Evolutionary conservation across 64 coral and sea anemone species (phyloP).

Genomic region (Dendronephthya gigantea): DNA sequence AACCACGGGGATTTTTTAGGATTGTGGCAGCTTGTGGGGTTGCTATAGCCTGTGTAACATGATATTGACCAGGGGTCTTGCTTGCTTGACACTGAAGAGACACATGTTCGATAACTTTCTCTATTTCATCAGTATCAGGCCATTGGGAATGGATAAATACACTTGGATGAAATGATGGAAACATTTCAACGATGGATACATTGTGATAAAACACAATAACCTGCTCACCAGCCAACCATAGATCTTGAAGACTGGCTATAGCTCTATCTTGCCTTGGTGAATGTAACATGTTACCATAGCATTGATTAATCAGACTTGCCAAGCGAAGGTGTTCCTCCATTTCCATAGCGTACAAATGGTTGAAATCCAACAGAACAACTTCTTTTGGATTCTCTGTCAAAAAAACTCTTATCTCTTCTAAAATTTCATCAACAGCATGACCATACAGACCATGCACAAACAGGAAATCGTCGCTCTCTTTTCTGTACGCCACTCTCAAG

Average conservation of each 20-base stretch:
- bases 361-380: conserved; percentile 60
- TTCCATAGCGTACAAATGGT: conserved; percentile 52
- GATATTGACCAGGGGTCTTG: conserved; percentile 17
- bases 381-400: conserved; percentile 58
- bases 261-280: conserved; percentile 20
- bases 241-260: conserved; percentile 24
- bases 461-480: conserved; percentile 55
- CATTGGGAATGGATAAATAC: conserved; percentile 24
- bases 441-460: conserved; percentile 82
- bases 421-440: conserved; percentile 50
- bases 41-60: conserved; percentile 69
- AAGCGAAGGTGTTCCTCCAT: conserved; percentile 11
- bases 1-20: conserved; percentile 54
- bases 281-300: not conserved
- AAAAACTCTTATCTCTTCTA: conserved; percentile 63
- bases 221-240: conserved; percentile 24
- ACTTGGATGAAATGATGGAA: conserved; percentile 14
- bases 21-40: conserved; percentile 84
- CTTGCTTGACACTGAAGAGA: not conserved
- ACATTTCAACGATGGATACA: not conserved
- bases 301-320: not conserved
- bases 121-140: conserved; percentile 13
- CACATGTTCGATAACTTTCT: not conserved
- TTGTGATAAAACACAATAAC: conserved; percentile 24
- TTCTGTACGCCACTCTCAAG: conserved; percentile 60